phyloP scores from a whole-genome alignment of 2,797 vertebrate species.

The Myotis planiceps region DNA sequence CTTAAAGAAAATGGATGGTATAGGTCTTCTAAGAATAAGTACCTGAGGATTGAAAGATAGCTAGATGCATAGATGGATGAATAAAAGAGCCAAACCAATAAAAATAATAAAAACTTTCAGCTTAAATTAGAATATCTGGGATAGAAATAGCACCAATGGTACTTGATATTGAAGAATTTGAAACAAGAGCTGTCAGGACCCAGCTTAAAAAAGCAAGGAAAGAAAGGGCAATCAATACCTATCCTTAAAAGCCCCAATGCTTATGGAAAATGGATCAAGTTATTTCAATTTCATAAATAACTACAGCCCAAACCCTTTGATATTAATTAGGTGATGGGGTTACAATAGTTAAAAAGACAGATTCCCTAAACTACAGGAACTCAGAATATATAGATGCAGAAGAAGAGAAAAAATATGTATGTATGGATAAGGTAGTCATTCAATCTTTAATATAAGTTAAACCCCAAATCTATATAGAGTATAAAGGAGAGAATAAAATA shows the following conservation, averaged over 20 bases:
- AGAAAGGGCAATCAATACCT: not conserved
- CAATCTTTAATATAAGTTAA: conserved; percentile 3
- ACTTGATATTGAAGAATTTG: not conserved
- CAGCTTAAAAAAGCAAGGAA: not conserved
- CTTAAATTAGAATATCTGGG: not conserved
- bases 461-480: not conserved
- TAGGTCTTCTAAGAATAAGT: not conserved
- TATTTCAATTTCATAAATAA: not conserved
- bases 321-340: not conserved
- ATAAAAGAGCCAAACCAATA: not conserved
- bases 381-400: not conserved
- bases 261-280: not conserved
- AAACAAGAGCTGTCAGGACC: not conserved
- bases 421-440: not conserved
- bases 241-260: not conserved
- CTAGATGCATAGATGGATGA: not conserved
- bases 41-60: not conserved
- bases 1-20: not conserved
- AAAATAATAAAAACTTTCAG: not conserved
- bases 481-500: not conserved
- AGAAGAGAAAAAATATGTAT: not conserved
- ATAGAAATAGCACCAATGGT: not conserved
- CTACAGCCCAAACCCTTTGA: not conserved
- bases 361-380: not conserved
- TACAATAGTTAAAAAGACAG: not conserved